These are phyloP conservation scores for Heterotis niloticus DNA, from an alignment of 2,113 vertebrate genomes.

Conservation along the genomic window DNA sequence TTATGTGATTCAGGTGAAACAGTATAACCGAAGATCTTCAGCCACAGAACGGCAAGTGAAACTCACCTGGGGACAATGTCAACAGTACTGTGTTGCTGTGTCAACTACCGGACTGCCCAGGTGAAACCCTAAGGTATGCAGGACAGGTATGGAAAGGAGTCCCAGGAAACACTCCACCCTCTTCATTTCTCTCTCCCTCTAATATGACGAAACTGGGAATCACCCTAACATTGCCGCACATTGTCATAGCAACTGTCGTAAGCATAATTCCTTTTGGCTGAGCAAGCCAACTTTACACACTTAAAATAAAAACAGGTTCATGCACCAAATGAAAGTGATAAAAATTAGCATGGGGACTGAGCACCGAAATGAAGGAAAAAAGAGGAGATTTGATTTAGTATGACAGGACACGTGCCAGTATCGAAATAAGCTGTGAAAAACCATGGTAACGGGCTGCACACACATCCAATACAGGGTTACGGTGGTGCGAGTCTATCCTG, in stretches of 20 bases:
- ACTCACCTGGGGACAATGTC: background rate
- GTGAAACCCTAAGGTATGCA: slow-evolving; percentile 9
- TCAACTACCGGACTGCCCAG: background rate
- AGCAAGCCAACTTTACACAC: background rate
- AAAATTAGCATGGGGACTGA: background rate
- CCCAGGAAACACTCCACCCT: background rate
- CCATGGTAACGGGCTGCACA: background rate
- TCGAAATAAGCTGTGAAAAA: background rate
- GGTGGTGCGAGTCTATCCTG: too few relatives aligned
- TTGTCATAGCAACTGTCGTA: slow-evolving; percentile 8
- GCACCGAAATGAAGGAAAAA: background rate
- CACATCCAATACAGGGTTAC: too few relatives aligned
- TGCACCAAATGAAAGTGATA: background rate
- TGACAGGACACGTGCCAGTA: background rate
- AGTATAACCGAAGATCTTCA: background rate
- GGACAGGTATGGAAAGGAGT: background rate
- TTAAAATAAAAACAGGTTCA: background rate
- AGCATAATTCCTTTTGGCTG: background rate
- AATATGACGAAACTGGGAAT: slow-evolving; percentile 12
- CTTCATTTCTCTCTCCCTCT: background rate
- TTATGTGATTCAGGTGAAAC: background rate
- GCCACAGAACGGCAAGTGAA: background rate
- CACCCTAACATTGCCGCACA: background rate
- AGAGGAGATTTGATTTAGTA: background rate
- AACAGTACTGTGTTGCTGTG: background rate